Evolutionary conservation across 1,140 invertebrate genomes (phyloP).

Genomic region (Dreissena rostriformis): DNA sequence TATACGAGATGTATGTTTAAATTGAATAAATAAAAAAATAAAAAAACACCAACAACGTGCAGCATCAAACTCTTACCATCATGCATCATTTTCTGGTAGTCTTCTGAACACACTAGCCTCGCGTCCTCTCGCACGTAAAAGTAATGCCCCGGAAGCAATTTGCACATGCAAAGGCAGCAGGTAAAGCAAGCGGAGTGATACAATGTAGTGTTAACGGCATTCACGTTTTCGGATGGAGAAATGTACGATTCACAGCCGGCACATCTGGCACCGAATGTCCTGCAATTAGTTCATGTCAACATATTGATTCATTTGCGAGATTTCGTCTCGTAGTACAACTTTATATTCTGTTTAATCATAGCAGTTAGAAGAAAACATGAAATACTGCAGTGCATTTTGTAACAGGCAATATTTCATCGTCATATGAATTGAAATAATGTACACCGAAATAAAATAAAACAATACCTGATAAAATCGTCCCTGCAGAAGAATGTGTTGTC

Average conservation of each 20-base stretch:
- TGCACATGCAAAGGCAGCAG: constrained; percentile 23
- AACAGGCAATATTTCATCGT: no score
- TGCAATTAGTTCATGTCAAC: constrained; percentile 15
- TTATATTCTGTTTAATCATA: no score
- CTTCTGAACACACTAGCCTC: constrained; percentile 29
- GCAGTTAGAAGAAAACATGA: no score
- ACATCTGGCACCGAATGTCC: constrained; percentile 46
- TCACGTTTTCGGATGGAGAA: constrained; percentile 29
- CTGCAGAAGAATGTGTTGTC: constrained; percentile 36
- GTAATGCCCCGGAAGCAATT: constrained; percentile 35
- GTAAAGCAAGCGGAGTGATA: constrained; percentile 45
- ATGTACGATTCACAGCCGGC: constrained; percentile 22
- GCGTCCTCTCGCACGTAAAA: constrained; percentile 48
- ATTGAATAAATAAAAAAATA: no score
- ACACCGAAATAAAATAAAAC: no score
- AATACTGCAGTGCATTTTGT: no score
- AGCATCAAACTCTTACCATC: background rate
- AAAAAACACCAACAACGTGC: no score
- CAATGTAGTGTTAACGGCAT: constrained; percentile 7
- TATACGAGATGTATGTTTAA: no score
- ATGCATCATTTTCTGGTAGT: constrained; percentile 15
- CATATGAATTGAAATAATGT: no score
- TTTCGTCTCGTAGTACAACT: no score
- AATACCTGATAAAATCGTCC: constrained; percentile 38
- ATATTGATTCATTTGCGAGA: background rate